Evolutionary conservation across 2,888 invertebrate genomes (phyloP).

Genomic region (Melanostoma scalare): DNA sequence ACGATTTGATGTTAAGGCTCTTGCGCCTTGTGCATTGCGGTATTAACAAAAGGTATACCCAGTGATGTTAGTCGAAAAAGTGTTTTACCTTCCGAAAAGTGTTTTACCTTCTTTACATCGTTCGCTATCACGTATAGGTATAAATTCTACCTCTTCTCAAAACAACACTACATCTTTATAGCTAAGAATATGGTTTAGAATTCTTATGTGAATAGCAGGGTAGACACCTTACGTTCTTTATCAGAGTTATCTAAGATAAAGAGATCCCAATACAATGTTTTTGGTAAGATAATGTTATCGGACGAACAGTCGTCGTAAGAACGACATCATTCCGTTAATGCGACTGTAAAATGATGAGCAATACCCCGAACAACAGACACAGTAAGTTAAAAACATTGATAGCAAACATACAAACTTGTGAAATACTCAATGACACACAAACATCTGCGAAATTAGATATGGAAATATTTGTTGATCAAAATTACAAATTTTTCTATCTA

Average conservation of each 20-base stretch:
- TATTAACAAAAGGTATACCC: no score
- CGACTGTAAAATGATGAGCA: conserved; percentile 24
- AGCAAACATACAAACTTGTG: conserved; percentile 5
- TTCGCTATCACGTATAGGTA: no score
- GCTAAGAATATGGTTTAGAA: not conserved
- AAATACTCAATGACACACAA: conserved; percentile 16
- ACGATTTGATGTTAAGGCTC: no score
- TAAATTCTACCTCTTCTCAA: no score
- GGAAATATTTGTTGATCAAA: conserved; percentile 33
- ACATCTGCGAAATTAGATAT: conserved; percentile 24
- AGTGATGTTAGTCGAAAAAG: no score
- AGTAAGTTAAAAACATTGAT: conserved; percentile 27
- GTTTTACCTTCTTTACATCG: no score
- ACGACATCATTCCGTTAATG: conserved; percentile 5
- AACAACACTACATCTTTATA: no score
- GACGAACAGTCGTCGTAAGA: conserved; percentile 15
- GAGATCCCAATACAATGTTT: conserved; percentile 39
- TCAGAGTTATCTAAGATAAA: conserved; percentile 5
- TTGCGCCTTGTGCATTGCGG: no score
- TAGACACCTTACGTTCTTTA: no score
- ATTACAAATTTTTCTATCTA: conserved; percentile 26
- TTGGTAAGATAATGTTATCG: conserved; percentile 42
- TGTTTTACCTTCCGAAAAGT: no score
- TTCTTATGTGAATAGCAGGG: not conserved
- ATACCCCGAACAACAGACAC: conserved; percentile 4